phyloP scores from a whole-genome alignment of 2,797 vertebrate species.

The Myotis daubentonii region DNA sequence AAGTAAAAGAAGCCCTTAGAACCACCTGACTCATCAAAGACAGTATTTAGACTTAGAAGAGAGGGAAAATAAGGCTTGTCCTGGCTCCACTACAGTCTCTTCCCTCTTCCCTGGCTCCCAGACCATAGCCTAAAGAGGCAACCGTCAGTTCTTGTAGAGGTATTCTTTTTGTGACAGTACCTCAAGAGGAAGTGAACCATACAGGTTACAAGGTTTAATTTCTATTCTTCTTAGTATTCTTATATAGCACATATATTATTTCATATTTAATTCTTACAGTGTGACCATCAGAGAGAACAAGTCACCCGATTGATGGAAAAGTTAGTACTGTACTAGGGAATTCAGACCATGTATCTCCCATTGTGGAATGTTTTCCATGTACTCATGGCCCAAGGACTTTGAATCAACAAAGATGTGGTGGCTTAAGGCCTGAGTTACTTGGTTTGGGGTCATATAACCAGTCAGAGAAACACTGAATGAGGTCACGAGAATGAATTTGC shows the following conservation, averaged over 20 bases:
- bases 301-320: not conserved
- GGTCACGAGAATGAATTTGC: not conserved
- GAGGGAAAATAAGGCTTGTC: not conserved
- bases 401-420: not conserved
- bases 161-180: not conserved
- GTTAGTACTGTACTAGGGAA: not conserved
- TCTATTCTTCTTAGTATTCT: not conserved
- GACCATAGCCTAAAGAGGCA: not conserved
- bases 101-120: not conserved
- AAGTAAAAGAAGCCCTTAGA: slow-evolving; percentile 86
- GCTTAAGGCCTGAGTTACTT: not conserved
- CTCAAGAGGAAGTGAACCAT: not conserved
- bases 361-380: not conserved
- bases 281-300: not conserved
- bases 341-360: not conserved
- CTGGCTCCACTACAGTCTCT: not conserved
- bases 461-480: not conserved
- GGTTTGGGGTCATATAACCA: not conserved
- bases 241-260: not conserved
- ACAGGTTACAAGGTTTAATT: not conserved
- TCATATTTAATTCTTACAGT: not conserved
- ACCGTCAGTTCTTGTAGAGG: not conserved
- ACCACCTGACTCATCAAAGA: slow-evolving; percentile 40
- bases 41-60: slow-evolving; percentile 90
- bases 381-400: not conserved